Percentiles rank a stretch among this genome's conserved stretches.
Conservation (phyloP, 1,140 invertebrate species). For the Drosophila varians region DNA sequence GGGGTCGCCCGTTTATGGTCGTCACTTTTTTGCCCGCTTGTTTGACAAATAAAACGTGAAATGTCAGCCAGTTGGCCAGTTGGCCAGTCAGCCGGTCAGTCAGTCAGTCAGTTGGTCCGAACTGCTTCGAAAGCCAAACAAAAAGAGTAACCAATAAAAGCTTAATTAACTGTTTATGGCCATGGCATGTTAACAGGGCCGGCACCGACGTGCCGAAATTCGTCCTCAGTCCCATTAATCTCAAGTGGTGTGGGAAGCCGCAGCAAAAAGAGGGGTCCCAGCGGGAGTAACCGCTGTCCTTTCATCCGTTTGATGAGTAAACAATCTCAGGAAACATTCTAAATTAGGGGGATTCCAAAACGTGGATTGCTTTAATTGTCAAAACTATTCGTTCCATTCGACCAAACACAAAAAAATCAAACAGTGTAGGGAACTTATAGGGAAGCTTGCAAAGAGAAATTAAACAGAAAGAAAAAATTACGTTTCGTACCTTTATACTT, state of each 20-base stretch:
- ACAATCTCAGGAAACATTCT: not conserved
- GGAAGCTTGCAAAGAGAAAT: not conserved
- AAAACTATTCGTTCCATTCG: not conserved
- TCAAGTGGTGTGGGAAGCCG: slow-evolving; percentile 25
- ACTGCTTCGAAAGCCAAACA: slow-evolving; percentile 33
- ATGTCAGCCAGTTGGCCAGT: slow-evolving; percentile 47
- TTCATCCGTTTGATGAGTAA: slow-evolving; percentile 7
- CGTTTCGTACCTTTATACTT: slow-evolving; percentile 15
- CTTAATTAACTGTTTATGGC: slow-evolving; percentile 82
- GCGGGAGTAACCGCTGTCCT: not conserved
- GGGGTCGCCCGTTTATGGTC: slow-evolving; percentile 69
- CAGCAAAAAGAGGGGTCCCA: slow-evolving; percentile 4
- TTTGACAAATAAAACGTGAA: slow-evolving; percentile 81
- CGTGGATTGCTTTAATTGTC: not conserved
- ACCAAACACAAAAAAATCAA: not conserved
- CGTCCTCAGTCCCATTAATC: slow-evolving; percentile 61
- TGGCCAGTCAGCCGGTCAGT: slow-evolving; percentile 18
- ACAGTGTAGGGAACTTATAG: not conserved
- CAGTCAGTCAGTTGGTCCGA: not conserved
- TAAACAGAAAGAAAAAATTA: not conserved
- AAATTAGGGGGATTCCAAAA: not conserved
- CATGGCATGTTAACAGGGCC: slow-evolving; percentile 72
- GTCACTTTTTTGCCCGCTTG: slow-evolving; percentile 69
- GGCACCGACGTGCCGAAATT: slow-evolving; percentile 39
- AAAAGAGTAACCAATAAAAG: slow-evolving; percentile 81